Conservation (phyloP, 2,113 vertebrate species). For the Ceyx cyanopectus region DNA sequence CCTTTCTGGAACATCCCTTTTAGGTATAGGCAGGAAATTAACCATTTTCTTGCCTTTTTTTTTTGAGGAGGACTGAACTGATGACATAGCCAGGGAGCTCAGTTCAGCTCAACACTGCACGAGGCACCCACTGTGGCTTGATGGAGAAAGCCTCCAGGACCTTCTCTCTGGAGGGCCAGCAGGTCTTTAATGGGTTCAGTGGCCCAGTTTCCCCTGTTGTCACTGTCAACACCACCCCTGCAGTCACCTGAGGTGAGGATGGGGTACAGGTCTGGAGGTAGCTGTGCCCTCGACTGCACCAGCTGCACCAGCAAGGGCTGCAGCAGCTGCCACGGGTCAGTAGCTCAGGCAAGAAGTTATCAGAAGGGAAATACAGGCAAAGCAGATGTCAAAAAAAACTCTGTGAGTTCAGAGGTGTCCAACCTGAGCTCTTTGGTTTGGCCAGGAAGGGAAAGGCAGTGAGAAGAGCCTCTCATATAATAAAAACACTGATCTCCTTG, state of each 20-base stretch:
- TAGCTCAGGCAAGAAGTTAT: not conserved
- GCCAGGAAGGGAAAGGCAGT: not conserved
- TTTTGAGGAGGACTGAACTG: not conserved
- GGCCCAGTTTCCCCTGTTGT: not conserved
- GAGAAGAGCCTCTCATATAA: not conserved
- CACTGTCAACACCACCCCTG: not conserved
- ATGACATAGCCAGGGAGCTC: not conserved
- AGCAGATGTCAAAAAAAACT: not conserved
- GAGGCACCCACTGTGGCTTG: fast-evolving
- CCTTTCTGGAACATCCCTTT: not conserved
- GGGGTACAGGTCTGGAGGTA: not conserved
- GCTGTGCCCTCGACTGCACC: not conserved
- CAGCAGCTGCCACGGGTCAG: not conserved
- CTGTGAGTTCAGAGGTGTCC: not conserved
- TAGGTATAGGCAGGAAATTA: not conserved
- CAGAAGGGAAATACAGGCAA: not conserved
- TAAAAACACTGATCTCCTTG: not conserved
- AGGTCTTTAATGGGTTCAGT: not conserved
- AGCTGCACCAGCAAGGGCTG: not conserved
- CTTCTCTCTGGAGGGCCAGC: not conserved
- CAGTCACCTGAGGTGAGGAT: fast-evolving
- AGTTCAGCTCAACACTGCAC: not conserved
- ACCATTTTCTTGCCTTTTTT: not conserved
- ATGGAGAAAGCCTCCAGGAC: not conserved
- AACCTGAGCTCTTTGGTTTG: not conserved